Conservation (phyloP, 2,113 vertebrate genomes). For the Megatriorchis doriae region DNA sequence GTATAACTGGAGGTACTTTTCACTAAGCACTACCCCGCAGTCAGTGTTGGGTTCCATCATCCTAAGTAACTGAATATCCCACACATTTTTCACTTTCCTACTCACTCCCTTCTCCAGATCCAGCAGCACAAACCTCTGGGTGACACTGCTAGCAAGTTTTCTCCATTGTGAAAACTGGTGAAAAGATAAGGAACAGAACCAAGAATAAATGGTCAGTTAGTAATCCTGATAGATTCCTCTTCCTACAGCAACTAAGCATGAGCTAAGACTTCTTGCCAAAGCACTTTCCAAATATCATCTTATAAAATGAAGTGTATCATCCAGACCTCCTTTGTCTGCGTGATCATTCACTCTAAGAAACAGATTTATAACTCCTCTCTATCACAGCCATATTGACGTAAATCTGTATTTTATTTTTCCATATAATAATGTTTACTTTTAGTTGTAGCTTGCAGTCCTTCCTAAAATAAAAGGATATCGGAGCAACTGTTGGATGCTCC, state of each 20-base stretch:
- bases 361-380: background rate
- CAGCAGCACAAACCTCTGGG: background rate
- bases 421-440: background rate
- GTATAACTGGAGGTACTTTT: background rate
- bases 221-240: background rate
- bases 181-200: background rate
- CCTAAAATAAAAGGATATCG: background rate
- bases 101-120: background rate
- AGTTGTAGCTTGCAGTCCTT: background rate
- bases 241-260: background rate
- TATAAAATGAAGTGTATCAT: background rate
- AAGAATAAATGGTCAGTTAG: background rate
- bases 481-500: background rate
- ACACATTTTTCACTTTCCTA: background rate
- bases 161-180: background rate
- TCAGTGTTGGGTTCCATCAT: background rate
- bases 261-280: background rate
- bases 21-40: background rate
- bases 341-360: background rate
- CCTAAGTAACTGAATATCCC: background rate
- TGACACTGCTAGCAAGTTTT: background rate
- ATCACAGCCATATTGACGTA: background rate
- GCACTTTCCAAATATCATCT: background rate
- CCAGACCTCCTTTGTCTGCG: background rate
- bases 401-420: background rate